Percentiles rank a stretch among this genome's conserved stretches.
These are phyloP conservation scores for Stictonetta naevosa DNA, from an alignment of 2,113 vertebrate species.

Conservation along the genomic window DNA sequence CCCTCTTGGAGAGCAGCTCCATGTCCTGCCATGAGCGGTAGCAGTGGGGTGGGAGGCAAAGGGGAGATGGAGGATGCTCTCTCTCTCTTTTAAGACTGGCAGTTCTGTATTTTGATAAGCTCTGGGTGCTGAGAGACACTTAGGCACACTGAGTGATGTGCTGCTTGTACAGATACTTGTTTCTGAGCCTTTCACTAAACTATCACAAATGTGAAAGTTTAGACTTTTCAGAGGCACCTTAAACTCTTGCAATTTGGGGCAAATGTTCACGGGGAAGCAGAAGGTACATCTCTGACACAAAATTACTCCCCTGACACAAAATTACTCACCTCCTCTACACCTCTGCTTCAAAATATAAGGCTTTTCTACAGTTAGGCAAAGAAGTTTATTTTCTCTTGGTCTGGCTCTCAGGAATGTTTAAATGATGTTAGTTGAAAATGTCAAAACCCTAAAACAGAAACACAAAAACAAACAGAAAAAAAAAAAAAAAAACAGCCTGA, in stretches of 20 bases:
- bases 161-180: not conserved
- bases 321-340: not conserved
- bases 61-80: not conserved
- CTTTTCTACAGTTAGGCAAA: not conserved
- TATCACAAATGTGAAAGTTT: not conserved
- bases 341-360: not conserved
- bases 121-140: not conserved
- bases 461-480: not conserved
- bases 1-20: not conserved
- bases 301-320: not conserved
- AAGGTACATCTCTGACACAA: not conserved
- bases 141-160: not conserved
- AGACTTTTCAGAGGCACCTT: not conserved
- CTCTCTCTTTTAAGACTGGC: not conserved
- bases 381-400: not conserved
- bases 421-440: constrained; percentile 25
- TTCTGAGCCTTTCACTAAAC: not conserved
- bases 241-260: not conserved
- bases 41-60: not conserved
- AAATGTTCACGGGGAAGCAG: not conserved
- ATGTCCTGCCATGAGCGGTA: not conserved
- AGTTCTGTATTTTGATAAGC: not conserved
- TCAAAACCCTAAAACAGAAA: constrained; percentile 32
- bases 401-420: not conserved
- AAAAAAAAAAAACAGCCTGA: not conserved